Evolutionary conservation across 2,113 vertebrate species (phyloP), one percentile per base, ranked within the genome.

Genomic region (Amia ocellicauda): DNA sequence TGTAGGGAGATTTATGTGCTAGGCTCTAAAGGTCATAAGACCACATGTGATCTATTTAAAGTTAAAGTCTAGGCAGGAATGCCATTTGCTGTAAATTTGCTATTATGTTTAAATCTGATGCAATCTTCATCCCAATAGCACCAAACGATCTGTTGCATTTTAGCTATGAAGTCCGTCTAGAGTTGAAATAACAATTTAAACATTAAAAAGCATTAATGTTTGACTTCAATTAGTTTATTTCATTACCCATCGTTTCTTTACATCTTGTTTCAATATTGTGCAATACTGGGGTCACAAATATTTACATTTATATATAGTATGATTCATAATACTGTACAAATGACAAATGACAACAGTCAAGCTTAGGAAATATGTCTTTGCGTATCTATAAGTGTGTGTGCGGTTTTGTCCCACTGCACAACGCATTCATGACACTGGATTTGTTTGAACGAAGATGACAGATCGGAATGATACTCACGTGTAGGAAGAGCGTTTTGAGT

Each of bases 1-100:
- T 68, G 62, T 62, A 53, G 62, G 27, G 67, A 65, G 45, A 76
- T 60, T 69, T 60, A 70, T 72, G 66, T 58, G 56, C 66, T 29
- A 24, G 49, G 58, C 41, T 36, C 54, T 45, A 55, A 52, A 42
- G 66, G 59, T 36, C 20, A 3, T 13, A 20, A 19, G 26, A 62
- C 66, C 59, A 67, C 58, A 56, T 62, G 59, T 28, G 49, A 62
- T 40, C 58, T 55, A 67, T 62, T 61, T 67, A 67, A 61, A 60
- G 42, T 43, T 60, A 62, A 50, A 53, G 58, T 60, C 50, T 17
- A 10, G 24, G 28, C 57, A 61, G 65, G 43, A 60, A 55, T 67
- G 66, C 51, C 58, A 67, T 62, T 67, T 17, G 58, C 42, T 45
- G 58, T 67, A 67, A 67, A 62, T 61, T 62, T 45, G 52, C 41